A percentile compares a stretch with the other conserved stretches of the same genome.
phyloP scores from a whole-genome alignment of 1,140 invertebrate genomes.

The Papilio dardanus region DNA sequence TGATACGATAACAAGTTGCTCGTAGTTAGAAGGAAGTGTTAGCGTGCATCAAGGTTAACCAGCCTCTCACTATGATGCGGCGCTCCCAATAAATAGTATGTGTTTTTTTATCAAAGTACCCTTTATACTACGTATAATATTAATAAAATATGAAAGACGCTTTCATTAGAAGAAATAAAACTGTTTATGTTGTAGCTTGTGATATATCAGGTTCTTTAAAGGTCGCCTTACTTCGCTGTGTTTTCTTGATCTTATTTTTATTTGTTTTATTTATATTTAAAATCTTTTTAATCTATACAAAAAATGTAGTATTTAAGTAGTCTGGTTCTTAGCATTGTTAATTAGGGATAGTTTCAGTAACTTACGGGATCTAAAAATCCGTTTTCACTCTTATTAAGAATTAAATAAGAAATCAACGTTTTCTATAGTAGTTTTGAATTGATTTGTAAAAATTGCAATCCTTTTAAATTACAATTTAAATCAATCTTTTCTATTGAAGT shows the following conservation, averaged over 20 bases:
- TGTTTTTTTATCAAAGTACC: constrained; percentile 34
- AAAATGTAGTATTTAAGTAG: background rate
- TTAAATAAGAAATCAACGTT: too few relatives aligned
- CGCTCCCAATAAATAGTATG: constrained; percentile 51
- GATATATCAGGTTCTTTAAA: constrained; percentile 28
- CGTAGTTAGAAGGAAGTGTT: constrained; percentile 68
- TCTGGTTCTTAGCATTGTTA: too few relatives aligned
- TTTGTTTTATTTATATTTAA: background rate
- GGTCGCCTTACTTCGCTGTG: constrained; percentile 17
- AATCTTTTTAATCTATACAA: background rate
- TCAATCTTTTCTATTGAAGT: background rate
- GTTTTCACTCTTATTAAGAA: too few relatives aligned
- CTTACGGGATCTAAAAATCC: too few relatives aligned
- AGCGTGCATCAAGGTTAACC: constrained; percentile 63
- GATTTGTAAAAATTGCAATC: background rate
- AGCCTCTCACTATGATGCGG: constrained; percentile 62
- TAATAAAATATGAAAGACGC: constrained; percentile 34
- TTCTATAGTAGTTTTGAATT: too few relatives aligned
- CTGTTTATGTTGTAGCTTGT: constrained; percentile 12
- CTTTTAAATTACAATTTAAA: background rate
- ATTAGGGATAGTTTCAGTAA: too few relatives aligned
- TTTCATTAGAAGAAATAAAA: constrained; percentile 35
- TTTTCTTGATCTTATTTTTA: background rate
- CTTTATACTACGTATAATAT: constrained; percentile 23
- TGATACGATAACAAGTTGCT: constrained; percentile 41